Conservation (phyloP, 1,140 invertebrate genomes). For the Gryllus bimaculatus region DNA sequence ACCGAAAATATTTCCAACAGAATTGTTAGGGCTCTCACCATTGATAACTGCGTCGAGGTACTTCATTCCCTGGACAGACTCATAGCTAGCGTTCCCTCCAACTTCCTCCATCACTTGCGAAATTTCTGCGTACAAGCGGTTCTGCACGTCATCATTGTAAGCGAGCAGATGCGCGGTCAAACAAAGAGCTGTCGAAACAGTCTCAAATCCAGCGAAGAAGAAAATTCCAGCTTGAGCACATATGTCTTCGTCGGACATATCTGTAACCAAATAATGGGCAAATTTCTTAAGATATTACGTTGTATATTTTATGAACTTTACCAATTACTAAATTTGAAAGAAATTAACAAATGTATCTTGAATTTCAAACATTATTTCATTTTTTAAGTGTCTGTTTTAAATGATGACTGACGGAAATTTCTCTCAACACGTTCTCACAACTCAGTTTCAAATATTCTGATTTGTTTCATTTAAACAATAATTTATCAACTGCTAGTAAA, state of each 20-base stretch:
- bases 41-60: conserved; percentile 14
- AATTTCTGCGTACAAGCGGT: conserved; percentile 35
- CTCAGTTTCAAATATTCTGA: too few relatives aligned
- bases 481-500: too few relatives aligned
- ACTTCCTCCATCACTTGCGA: conserved; percentile 21
- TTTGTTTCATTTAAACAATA: too few relatives aligned
- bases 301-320: too few relatives aligned
- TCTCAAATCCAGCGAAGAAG: conserved; percentile 39
- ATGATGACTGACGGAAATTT: too few relatives aligned
- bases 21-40: background rate
- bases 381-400: too few relatives aligned
- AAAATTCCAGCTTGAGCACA: conserved; percentile 27
- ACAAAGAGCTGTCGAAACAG: conserved; percentile 34
- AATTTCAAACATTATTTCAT: too few relatives aligned
- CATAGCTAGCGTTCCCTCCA: conserved; percentile 13
- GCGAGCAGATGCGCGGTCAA: conserved; percentile 38
- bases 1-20: too few relatives aligned
- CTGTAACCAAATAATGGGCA: background rate
- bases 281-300: background rate
- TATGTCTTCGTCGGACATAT: conserved; percentile 27
- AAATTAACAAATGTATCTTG: too few relatives aligned
- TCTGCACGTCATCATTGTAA: conserved; percentile 37
- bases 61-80: conserved; percentile 11
- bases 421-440: too few relatives aligned
- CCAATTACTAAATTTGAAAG: too few relatives aligned